Evolutionary conservation across 2,113 vertebrate genomes (phyloP), one percentile per base, ranked within the genome.

Genomic region (Hucho hucho): DNA sequence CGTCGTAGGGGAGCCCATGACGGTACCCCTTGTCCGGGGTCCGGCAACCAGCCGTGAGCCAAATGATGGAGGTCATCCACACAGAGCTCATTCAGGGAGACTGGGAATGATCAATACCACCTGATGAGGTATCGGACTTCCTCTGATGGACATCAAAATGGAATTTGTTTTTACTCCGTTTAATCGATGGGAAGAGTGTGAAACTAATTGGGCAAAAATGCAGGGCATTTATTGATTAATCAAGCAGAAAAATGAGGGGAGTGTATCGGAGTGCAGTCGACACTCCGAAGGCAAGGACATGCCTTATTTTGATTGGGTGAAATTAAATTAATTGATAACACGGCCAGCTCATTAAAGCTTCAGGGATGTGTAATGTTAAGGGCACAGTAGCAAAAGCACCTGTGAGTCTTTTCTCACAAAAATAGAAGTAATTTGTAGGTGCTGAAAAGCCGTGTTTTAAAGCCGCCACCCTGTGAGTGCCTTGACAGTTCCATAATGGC

Each of bases 141-240:
- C 88, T 93, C 82, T 87, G 89, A 92, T 93, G 90, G 89, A 89
- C 87, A 90, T 91, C 89, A 91, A 91, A 89, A 89, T 89, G 84
- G 91, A 92, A 89, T 91, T 90, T 92, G 87, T 92, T 92, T 92
- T 90, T 86, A 86, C 83, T 85, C 80, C 28, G 26, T 76, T 82
- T 84, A 91, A 91, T 93, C 89, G 73, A 92, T 92, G 76, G 79
- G 81, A 87, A 88, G 88, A 89, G 87, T 89, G 90, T 89, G 90
- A 93, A 92, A 91, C 92, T 92, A 93, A 93, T 92, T 93, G 91
- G 91, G 87, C 88, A 89, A 90, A 89, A 92, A 89, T 91, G 89
- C 83, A 69, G 84, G 89, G 89, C 86, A 90, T 90, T 92, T 93
- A 93, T 93, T 89, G 92, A 94, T 93, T 91, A 93, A 92, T 91